Conservation (phyloP, 1,140 invertebrate species). For the Diorhabda elongata region DNA sequence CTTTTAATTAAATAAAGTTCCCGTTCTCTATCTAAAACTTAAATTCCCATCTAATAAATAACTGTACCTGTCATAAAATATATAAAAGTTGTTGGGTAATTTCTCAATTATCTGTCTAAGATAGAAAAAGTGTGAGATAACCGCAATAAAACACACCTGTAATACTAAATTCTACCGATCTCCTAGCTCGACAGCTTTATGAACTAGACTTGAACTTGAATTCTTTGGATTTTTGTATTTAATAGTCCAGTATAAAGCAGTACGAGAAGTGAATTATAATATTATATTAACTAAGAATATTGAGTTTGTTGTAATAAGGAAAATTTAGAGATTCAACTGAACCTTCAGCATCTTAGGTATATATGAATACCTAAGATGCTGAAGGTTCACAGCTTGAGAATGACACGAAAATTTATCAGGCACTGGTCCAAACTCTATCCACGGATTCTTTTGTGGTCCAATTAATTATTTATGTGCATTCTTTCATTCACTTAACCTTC, state of each 20-base stretch:
- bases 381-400: too few species aligned
- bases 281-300: too few species aligned
- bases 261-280: too few species aligned
- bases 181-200: conserved; percentile 11
- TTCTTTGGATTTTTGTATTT: not conserved
- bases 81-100: conserved; percentile 21
- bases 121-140: conserved; percentile 20
- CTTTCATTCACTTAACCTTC: too few species aligned
- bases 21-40: conserved; percentile 3
- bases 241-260: not conserved
- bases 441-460: too few species aligned
- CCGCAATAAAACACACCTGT: conserved; percentile 18
- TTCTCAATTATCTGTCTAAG: conserved; percentile 20
- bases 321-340: too few species aligned
- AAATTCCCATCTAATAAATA: conserved; percentile 18
- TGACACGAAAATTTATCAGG: too few species aligned
- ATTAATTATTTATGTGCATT: too few species aligned
- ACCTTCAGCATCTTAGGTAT: too few species aligned
- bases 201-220: conserved; percentile 1
- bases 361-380: too few species aligned
- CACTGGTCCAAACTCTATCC: too few species aligned
- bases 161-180: conserved; percentile 16
- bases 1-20: not conserved
- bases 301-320: too few species aligned
- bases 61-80: conserved; percentile 14